Conservation (phyloP, 2,113 vertebrate species). For the Procavia capensis region DNA sequence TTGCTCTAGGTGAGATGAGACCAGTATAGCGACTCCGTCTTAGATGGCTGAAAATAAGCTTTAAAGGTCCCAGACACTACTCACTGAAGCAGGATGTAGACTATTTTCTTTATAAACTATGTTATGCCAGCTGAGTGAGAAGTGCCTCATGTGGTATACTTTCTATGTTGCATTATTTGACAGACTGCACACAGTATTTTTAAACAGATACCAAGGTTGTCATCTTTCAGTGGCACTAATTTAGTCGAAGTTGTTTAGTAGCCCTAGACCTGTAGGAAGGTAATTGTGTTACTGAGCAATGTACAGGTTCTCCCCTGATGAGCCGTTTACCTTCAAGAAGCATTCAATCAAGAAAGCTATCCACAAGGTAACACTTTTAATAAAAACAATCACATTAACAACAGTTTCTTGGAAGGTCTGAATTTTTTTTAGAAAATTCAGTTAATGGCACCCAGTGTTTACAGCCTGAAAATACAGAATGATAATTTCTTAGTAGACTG, state of each 20-base stretch:
- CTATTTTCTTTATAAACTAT: too few species aligned
- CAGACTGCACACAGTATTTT: conserved; percentile 50
- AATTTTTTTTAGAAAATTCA: conserved; percentile 24
- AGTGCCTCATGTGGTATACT: not conserved
- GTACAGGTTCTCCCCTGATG: not conserved
- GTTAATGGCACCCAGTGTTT: not conserved
- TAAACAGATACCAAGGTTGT: conserved; percentile 59
- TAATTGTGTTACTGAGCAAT: conserved; percentile 7
- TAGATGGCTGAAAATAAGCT: too few species aligned
- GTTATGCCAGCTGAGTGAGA: too few species aligned
- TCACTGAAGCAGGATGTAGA: too few species aligned
- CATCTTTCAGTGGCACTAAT: conserved; percentile 63
- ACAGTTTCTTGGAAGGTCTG: not conserved
- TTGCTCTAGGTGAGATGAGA: too few species aligned
- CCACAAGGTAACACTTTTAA: conserved; percentile 36
- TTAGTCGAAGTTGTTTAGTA: conserved; percentile 4
- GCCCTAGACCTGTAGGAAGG: not conserved
- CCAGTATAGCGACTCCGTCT: too few species aligned
- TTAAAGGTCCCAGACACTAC: too few species aligned
- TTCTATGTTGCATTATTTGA: conserved; percentile 45
- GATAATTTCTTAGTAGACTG: not conserved
- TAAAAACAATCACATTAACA: conserved; percentile 26
- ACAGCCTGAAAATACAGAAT: conserved; percentile 25
- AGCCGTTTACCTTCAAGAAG: conserved; percentile 30
- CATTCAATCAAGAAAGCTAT: not conserved